phyloP scores from a whole-genome alignment of 53 echinoderm and acorn worm species.

The Patiria pectinifera region DNA sequence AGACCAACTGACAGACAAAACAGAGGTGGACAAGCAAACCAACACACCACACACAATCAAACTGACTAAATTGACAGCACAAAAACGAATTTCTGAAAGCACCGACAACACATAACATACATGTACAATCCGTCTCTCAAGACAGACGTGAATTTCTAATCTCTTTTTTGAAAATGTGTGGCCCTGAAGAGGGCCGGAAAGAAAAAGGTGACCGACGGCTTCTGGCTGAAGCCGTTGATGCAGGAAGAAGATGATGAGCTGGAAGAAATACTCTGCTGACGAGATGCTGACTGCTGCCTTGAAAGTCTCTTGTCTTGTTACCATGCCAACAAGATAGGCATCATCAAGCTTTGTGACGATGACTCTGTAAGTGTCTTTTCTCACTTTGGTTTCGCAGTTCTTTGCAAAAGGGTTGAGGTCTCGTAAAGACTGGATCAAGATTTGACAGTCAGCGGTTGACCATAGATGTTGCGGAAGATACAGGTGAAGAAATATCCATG shows the following conservation, averaged over 20 bases:
- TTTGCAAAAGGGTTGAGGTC: conserved; percentile 27
- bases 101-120: neutral
- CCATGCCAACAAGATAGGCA: conserved; percentile 47
- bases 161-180: conserved; percentile 82
- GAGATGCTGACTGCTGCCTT: conserved; percentile 33
- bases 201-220: conserved; percentile 29
- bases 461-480: neutral
- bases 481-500: neutral
- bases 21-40: neutral
- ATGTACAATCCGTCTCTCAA: neutral
- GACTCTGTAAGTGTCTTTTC: conserved; percentile 34
- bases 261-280: conserved; percentile 41
- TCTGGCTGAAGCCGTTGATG: conserved; percentile 32
- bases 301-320: conserved; percentile 20
- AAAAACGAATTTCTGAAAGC: neutral
- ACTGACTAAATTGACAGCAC: neutral
- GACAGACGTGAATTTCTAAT: neutral
- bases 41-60: neutral
- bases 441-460: neutral
- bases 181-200: conserved; percentile 85
- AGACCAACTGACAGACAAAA: neutral
- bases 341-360: conserved; percentile 5
- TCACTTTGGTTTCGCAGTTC: conserved; percentile 51
- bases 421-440: conserved; percentile 49
- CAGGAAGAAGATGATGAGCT: conserved; percentile 29